A percentile compares a stretch with the other conserved stretches of the same genome.
Evolutionary conservation across 2,113 vertebrate genomes (phyloP).

Genomic region (Nettapus auritus): DNA sequence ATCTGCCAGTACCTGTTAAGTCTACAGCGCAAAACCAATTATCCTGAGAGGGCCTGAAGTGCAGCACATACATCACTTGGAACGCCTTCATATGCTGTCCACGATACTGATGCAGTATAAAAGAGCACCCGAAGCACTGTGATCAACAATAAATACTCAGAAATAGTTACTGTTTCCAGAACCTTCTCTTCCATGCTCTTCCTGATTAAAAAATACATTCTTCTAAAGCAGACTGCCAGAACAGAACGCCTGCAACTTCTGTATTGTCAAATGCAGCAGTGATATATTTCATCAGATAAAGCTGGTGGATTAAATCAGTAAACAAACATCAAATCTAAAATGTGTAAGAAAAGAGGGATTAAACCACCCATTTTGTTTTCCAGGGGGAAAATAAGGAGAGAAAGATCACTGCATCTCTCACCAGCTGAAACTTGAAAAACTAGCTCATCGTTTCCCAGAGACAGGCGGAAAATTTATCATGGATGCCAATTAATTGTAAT

Average conservation of each 20-base stretch:
- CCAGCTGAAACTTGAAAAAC: neutral
- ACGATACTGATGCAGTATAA: neutral
- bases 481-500: neutral
- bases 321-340: neutral
- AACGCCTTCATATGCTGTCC: neutral
- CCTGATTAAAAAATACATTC: neutral
- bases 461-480: neutral
- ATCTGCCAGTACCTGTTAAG: neutral
- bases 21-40: neutral
- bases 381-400: fast-evolving
- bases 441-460: neutral
- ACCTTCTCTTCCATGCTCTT: neutral
- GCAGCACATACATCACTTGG: neutral
- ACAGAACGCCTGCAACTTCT: neutral
- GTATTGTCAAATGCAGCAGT: neutral
- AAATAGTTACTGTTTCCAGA: neutral
- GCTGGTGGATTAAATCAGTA: neutral
- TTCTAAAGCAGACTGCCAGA: neutral
- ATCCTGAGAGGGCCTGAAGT: neutral
- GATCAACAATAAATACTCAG: neutral
- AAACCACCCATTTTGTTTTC: neutral
- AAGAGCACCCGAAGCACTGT: neutral
- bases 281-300: too few species aligned
- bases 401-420: neutral
- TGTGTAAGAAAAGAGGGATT: neutral